These are phyloP conservation scores for Hydraecia micacea DNA, from an alignment of 2,888 invertebrate genomes.

Conservation along the genomic window DNA sequence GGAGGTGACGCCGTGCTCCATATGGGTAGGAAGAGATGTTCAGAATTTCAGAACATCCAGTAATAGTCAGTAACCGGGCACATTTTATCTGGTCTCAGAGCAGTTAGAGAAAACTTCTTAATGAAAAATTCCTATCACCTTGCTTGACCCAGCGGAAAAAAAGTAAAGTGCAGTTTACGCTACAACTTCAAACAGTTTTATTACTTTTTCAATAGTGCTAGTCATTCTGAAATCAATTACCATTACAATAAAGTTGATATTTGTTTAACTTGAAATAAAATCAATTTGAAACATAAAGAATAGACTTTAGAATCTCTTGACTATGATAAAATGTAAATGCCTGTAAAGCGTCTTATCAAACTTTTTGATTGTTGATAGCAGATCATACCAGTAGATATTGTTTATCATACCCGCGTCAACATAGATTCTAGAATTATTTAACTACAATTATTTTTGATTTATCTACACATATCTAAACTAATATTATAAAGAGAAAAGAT, in stretches of 20 bases:
- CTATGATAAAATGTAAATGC: background rate
- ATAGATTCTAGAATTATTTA: background rate
- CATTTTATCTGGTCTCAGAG: no score
- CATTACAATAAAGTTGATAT: no score
- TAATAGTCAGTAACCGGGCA: background rate
- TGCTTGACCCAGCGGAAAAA: background rate
- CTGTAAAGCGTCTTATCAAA: background rate
- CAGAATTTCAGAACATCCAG: background rate
- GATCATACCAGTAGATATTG: background rate
- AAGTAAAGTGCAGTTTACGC: no score
- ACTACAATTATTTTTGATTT: background rate
- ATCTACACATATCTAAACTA: background rate
- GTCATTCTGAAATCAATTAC: no score
- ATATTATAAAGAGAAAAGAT: no score
- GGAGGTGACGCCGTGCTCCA: background rate
- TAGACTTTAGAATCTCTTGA: background rate
- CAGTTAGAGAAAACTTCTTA: no score
- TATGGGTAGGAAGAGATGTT: background rate
- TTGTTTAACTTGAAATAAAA: no score
- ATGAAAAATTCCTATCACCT: background rate
- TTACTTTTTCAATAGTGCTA: no score
- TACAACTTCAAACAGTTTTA: no score
- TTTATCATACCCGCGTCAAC: background rate
- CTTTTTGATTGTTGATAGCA: constrained; percentile 4
- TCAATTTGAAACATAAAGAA: no score